Conservation (phyloP, 2,113 vertebrate genomes). For the Mesoclemmys tuberculata region DNA sequence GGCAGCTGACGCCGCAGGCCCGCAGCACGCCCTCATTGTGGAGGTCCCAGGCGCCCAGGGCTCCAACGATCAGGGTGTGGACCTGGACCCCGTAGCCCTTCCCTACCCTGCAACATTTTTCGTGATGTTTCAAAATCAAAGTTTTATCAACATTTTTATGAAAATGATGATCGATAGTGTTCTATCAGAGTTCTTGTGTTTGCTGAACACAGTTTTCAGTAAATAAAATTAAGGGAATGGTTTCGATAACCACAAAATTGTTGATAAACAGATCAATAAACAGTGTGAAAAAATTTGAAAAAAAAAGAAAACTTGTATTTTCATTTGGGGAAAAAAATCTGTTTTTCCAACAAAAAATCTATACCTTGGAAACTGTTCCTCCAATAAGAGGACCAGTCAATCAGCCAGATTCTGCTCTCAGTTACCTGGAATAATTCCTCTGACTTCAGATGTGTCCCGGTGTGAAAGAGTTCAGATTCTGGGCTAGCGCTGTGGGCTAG, state of each 20-base stretch:
- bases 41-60: too few relatives aligned
- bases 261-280: too few relatives aligned
- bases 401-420: background rate
- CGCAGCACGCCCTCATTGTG: too few relatives aligned
- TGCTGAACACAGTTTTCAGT: too few relatives aligned
- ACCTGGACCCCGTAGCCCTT: too few relatives aligned
- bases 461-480: background rate
- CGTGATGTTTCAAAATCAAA: background rate
- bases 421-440: background rate
- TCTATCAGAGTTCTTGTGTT: too few relatives aligned
- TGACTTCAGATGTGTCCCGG: background rate
- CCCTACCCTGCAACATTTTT: background rate
- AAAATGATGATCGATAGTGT: background rate
- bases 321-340: background rate
- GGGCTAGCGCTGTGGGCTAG: background rate
- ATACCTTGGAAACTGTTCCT: background rate
- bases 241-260: too few relatives aligned
- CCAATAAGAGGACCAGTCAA: background rate
- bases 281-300: too few relatives aligned
- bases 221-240: too few relatives aligned
- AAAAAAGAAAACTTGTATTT: background rate
- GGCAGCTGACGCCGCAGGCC: too few relatives aligned
- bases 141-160: background rate
- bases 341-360: background rate
- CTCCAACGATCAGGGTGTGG: too few relatives aligned